phyloP scores from a whole-genome alignment of 2,797 vertebrate genomes.

The Potorous gilbertii region DNA sequence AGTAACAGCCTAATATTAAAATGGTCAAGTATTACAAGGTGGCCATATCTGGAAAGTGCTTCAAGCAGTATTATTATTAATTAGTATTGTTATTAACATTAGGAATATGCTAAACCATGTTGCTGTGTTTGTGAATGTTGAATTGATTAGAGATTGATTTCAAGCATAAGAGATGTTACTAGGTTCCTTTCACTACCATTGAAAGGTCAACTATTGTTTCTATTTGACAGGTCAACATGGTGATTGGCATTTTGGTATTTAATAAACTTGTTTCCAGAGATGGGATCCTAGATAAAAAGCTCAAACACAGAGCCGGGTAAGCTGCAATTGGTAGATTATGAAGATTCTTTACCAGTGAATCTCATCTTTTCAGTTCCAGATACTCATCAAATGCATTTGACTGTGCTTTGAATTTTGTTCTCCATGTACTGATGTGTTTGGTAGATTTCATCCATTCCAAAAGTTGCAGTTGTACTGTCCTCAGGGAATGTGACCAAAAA shows the following conservation, averaged over 20 bases:
- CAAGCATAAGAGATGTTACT: slow-evolving; percentile 20
- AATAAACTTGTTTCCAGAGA: slow-evolving; percentile 99
- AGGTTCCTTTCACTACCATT: slow-evolving; percentile 64
- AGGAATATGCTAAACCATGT: background rate
- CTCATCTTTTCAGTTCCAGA: slow-evolving; percentile 62
- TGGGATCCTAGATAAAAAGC: slow-evolving; percentile 99
- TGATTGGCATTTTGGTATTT: slow-evolving; percentile 99
- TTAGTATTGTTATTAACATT: background rate
- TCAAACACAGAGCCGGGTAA: slow-evolving; percentile 99
- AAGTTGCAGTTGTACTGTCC: slow-evolving; percentile 60
- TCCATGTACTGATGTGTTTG: slow-evolving; percentile 59
- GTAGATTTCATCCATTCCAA: slow-evolving; percentile 76
- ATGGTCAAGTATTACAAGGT: background rate
- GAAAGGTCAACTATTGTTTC: slow-evolving; percentile 81
- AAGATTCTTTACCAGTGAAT: slow-evolving; percentile 70
- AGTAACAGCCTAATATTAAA: slow-evolving; percentile 10
- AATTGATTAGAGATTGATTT: slow-evolving; percentile 32
- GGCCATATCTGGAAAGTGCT: slow-evolving; percentile 28
- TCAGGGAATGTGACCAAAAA: slow-evolving; percentile 67
- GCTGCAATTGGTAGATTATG: slow-evolving; percentile 81
- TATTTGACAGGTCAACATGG: slow-evolving; percentile 98
- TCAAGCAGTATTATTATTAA: background rate
- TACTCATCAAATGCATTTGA: slow-evolving; percentile 68
- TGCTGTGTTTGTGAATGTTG: background rate
- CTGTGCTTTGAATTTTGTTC: slow-evolving; percentile 70